Evolutionary conservation across 2,888 invertebrate species (phyloP).

Genomic region (Hedychridium roseum): DNA sequence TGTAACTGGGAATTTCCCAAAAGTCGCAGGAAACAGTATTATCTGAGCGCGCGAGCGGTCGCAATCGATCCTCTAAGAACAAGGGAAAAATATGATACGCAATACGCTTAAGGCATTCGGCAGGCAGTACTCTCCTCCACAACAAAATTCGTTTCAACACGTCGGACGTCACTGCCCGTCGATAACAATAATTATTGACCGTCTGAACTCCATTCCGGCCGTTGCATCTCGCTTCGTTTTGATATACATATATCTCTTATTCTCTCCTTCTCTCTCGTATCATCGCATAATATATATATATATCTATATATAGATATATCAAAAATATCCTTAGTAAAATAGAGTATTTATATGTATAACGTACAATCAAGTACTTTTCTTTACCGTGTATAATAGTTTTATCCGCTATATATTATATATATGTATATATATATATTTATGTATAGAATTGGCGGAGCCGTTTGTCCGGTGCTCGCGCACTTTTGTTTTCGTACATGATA

Average conservation of each 20-base stretch:
- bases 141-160: conserved; percentile 10
- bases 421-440: conserved; percentile 21
- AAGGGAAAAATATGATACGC: conserved; percentile 7
- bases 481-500: no score
- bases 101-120: no score
- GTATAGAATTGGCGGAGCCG: no score
- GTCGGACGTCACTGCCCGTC: conserved; percentile 14
- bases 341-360: conserved; percentile 59
- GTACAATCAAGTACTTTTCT: conserved; percentile 52
- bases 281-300: conserved; percentile 32
- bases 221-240: conserved; percentile 6
- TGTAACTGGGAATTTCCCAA: no score
- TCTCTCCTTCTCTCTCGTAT: no score
- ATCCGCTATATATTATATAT: conserved; percentile 18
- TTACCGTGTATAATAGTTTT: conserved; percentile 49
- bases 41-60: no score
- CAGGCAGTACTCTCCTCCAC: conserved; percentile 32
- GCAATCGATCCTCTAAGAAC: no score
- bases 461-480: no score
- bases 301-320: conserved; percentile 60
- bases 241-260: conserved; percentile 43
- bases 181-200: conserved; percentile 37
- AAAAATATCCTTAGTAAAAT: conserved; percentile 65
- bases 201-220: conserved; percentile 20
- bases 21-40: no score